Evolutionary conservation across 2,888 invertebrate species (phyloP).

Genomic region (Heteropelma amictum): DNA sequence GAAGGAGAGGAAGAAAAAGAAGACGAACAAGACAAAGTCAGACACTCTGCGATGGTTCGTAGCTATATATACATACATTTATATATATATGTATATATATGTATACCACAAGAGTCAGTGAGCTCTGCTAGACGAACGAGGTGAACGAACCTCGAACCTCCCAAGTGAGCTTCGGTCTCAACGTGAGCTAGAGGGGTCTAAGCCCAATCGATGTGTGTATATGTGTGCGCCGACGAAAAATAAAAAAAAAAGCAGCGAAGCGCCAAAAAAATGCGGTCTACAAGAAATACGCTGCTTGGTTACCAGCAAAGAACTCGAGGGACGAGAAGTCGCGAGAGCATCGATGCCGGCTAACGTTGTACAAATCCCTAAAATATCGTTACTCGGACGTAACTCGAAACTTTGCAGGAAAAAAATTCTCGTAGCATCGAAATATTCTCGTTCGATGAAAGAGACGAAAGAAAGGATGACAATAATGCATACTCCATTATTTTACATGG

Average conservation of each 20-base stretch:
- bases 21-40: conserved; percentile 43
- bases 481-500: too few species aligned
- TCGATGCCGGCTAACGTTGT: neutral
- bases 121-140: conserved; percentile 67
- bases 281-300: conserved; percentile 38
- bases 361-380: too few species aligned
- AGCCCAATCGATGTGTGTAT: neutral
- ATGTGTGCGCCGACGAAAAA: conserved; percentile 52
- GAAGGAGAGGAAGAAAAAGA: conserved; percentile 28
- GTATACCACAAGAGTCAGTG: conserved; percentile 46
- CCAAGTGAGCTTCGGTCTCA: conserved; percentile 50
- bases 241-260: conserved; percentile 56
- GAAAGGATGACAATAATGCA: too few species aligned
- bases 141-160: conserved; percentile 77
- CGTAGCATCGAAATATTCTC: too few species aligned
- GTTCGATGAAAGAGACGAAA: too few species aligned
- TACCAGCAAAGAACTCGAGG: conserved; percentile 49
- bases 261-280: conserved; percentile 62
- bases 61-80: conserved; percentile 42
- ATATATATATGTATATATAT: too few species aligned
- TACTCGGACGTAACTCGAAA: too few species aligned
- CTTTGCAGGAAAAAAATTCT: too few species aligned
- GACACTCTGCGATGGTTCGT: conserved; percentile 49
- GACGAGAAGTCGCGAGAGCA: conserved; percentile 40
- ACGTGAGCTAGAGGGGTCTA: conserved; percentile 29